Evolutionary conservation across 2,888 invertebrate genomes (phyloP).

Genomic region (Lepidocyrtinus sp.): DNA sequence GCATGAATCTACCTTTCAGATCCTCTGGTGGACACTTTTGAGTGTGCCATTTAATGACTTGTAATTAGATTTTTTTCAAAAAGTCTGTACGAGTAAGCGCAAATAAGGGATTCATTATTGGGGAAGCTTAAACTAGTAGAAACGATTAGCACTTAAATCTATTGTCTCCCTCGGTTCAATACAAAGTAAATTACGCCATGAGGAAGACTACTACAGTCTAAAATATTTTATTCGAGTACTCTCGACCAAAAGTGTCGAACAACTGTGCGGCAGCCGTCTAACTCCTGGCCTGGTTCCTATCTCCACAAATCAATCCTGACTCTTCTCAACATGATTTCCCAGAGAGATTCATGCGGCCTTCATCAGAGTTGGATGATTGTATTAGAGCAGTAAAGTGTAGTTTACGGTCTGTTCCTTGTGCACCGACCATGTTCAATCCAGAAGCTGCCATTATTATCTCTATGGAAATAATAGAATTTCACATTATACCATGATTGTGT

Average conservation of each 20-base stretch:
- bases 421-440: conserved; percentile 30
- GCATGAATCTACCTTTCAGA: not conserved
- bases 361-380: conserved; percentile 34
- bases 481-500: conserved; percentile 36
- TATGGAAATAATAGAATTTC: conserved; percentile 29
- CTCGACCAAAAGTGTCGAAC: conserved; percentile 20
- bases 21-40: not conserved
- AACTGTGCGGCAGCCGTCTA: conserved; percentile 32
- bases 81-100: not conserved
- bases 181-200: not conserved
- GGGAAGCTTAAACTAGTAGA: conserved; percentile 1
- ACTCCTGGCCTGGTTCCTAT: conserved; percentile 47
- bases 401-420: not conserved
- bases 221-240: conserved; percentile 8
- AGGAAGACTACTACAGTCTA: not conserved
- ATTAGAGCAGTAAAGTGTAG: conserved; percentile 22
- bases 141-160: not conserved
- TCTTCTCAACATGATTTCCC: conserved; percentile 45
- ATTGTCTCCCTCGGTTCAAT: not conserved
- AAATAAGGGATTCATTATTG: too few relatives aligned
- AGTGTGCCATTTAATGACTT: not conserved
- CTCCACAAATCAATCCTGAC: conserved; percentile 51
- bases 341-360: conserved; percentile 9
- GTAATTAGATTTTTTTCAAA: conserved; percentile 1
- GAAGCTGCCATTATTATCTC: conserved; percentile 22